Base-by-base conservation (phyloP, 2,797 vertebrate species). In the Eulemur albifrons region DNA sequence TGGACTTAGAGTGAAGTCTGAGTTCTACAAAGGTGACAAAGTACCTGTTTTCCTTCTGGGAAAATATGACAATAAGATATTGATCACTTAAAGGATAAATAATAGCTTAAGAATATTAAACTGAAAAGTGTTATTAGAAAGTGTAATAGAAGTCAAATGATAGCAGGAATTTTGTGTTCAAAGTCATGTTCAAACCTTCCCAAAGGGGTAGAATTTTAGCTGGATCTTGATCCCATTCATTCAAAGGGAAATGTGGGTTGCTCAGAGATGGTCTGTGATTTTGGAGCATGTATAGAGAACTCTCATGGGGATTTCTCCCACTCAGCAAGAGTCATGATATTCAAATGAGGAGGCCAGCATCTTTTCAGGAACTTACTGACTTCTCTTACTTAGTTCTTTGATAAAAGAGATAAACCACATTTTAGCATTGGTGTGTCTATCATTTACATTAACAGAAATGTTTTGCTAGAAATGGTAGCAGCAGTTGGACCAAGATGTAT, bases 241-340 rank as follows among this genome's bases (percentile, higher is more conserved):
- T 43, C 9, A 54, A 67, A 84, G 38, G 43, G 82, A 86, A 77
- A 48, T 25, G 17, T 18, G 25, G 43, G 15, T 20, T 63, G 21
- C 23, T 57, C 5, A n/a, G 43, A 54, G 30, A 20, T 23, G 48
- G 25, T n/a, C 32, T 90, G 35, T 67, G 17, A 50, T 30, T 90
- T 69, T 35, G 63, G 4, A 77, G 2, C 35, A 30, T 5, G 7
- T 20, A 1, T 5, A 1, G 25, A 1, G 25, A 85, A 18, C 0
- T n/a, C 3, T 59, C 52, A 10, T 1, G 2, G 23, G 13, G 4
- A 54, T 40, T 88, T 84, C 17, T 13, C 54, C 8, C n/a, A 50
- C 63, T 27, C 27, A 38, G 48, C 1, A n/a, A 88, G 52, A 93
- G 3, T 35, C 23, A 40, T 65, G 38, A 73, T 57, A 77, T 12